Evolutionary conservation across 2,797 vertebrate species (phyloP).

Genomic region (Trichosurus vulpecula): DNA sequence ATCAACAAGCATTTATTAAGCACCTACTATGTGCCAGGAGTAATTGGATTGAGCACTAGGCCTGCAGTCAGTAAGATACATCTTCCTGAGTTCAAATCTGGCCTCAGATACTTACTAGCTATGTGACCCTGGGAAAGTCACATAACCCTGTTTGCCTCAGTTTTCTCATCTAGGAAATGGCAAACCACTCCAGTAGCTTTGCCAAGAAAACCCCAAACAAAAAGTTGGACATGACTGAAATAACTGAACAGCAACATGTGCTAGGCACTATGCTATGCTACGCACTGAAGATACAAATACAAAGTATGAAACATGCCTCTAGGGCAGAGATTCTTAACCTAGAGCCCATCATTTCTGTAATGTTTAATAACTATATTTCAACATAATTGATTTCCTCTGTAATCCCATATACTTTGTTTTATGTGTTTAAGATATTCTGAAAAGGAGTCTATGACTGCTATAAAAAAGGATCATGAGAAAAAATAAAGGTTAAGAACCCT

Average conservation of each 20-base stretch:
- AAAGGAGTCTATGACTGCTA: not conserved
- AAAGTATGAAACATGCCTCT: not conserved
- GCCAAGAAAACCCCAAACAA: not conserved
- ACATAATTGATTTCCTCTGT: not conserved
- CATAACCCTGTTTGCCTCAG: not conserved
- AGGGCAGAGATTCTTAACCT: not conserved
- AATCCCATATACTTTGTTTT: not conserved
- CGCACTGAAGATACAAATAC: not conserved
- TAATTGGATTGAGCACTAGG: not conserved
- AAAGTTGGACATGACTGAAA: not conserved
- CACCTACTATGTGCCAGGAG: not conserved
- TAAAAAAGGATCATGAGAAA: not conserved
- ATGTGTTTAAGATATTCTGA: not conserved
- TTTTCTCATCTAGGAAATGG: not conserved
- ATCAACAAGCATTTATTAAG: not conserved
- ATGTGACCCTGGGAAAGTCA: not conserved
- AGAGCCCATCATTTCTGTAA: not conserved
- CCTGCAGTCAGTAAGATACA: not conserved
- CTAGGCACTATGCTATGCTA: not conserved
- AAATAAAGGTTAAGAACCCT: not conserved
- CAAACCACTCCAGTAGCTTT: not conserved
- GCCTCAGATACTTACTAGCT: not conserved
- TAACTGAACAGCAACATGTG: not conserved
- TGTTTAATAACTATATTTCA: not conserved
- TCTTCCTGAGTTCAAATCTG: not conserved